phyloP scores from a whole-genome alignment of 2,113 vertebrate species.

The Perca flavescens region DNA sequence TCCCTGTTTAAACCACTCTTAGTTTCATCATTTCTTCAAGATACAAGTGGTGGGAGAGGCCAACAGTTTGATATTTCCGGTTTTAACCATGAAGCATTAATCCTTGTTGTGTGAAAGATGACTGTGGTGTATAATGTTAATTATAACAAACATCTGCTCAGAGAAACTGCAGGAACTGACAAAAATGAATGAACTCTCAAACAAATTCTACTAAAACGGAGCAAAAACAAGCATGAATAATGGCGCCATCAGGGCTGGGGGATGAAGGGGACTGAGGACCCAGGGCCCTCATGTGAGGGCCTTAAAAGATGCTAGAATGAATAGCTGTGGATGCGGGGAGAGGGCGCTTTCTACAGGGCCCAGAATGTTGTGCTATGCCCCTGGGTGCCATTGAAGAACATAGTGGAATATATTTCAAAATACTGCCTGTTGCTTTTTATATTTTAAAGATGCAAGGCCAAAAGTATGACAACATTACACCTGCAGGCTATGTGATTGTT shows the following conservation, averaged over 20 bases:
- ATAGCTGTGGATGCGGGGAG: no score
- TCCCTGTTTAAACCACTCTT: slow-evolving; percentile 49
- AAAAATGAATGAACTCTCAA: slow-evolving; percentile 21
- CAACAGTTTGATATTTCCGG: slow-evolving; percentile 27
- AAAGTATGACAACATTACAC: background rate
- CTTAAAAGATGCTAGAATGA: no score
- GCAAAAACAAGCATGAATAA: slow-evolving; percentile 31
- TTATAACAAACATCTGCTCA: slow-evolving; percentile 55
- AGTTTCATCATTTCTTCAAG: slow-evolving; percentile 51
- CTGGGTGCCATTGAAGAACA: background rate
- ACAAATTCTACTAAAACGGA: background rate
- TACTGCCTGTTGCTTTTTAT: background rate
- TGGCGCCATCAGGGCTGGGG: background rate
- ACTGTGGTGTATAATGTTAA: slow-evolving; percentile 47
- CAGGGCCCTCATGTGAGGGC: no score
- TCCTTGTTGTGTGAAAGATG: slow-evolving; percentile 39
- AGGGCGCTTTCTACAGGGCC: no score
- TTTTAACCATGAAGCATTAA: slow-evolving; percentile 32
- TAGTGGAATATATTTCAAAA: background rate
- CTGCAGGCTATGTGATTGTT: background rate
- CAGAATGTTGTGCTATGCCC: no score
- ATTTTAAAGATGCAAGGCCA: no score
- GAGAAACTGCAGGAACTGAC: slow-evolving; percentile 21
- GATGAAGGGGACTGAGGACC: no score
- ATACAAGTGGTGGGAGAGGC: slow-evolving; percentile 25